phyloP scores from a whole-genome alignment of 2,113 vertebrate species.

The Zosterops lateralis region DNA sequence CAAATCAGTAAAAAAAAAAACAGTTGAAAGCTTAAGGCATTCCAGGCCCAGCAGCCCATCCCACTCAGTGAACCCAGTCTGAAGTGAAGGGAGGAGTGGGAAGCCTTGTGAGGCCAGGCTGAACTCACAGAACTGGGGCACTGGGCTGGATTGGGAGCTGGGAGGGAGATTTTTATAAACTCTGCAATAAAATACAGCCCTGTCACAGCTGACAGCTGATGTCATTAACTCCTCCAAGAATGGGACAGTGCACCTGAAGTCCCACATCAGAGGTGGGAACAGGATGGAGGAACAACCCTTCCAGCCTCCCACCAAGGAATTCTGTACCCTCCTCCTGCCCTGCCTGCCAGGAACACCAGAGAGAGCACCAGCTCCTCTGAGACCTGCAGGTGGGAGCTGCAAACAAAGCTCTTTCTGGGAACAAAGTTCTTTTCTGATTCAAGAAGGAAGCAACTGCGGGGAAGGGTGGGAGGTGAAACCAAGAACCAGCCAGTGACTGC shows the following conservation, averaged over 20 bases:
- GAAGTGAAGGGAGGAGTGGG: not conserved
- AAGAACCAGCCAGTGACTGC: slow-evolving; percentile 16
- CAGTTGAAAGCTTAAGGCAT: not conserved
- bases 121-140: not conserved
- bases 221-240: not conserved
- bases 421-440: slow-evolving; percentile 25
- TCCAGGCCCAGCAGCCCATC: not conserved
- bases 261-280: not conserved
- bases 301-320: not conserved
- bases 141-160: not conserved
- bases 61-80: not conserved
- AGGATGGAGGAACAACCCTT: not conserved
- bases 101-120: not conserved
- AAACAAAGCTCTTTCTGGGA: slow-evolving; percentile 41
- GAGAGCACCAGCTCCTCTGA: not conserved
- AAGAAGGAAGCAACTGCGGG: not conserved
- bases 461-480: slow-evolving; percentile 54
- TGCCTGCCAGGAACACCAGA: not conserved
- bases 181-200: not conserved
- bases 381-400: not conserved
- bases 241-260: not conserved
- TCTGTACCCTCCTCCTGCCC: not conserved
- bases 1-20: not conserved
- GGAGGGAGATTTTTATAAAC: not conserved
- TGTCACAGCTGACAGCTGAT: not conserved